Base-by-base conservation (phyloP, 2,888 invertebrate species). In the Orchesella flavescens region DNA sequence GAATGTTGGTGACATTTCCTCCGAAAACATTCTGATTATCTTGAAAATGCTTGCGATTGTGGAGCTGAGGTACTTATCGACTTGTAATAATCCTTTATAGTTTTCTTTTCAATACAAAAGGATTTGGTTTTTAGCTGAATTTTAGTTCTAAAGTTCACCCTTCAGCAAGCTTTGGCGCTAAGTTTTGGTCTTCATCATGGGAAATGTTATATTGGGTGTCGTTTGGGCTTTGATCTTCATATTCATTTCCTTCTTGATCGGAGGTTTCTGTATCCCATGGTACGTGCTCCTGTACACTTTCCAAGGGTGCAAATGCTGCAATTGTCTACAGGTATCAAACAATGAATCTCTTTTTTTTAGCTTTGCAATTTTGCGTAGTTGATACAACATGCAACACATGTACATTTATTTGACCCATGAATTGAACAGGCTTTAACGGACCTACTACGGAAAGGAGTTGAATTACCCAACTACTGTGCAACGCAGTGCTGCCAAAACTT, bases 381-480 rank as follows among this genome's bases (percentile, higher is more conserved):
- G n/a, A n/a, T n/a, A n/a, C n/a, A n/a, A n/a, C 34, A 34, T 34
- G 34, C 34, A 34, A 43, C 43, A n/a, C 49, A 69, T 69, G 53
- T 15, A 65, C 10, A 23, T 19, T 69, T 19, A 17, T 15, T n/a
- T n/a, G n/a, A 69, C 21, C 19, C 23, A 21, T 69, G 17, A 44
- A 10, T 61, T 44, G 19, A 43, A 9, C 63, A 72, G 79, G 59
- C 44, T 49, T 49, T 69, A 61, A 59, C 63, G 10, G 55, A 65
- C 0, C 23, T 43, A 1, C 44, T 79, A 7, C 34, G 15, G 34
- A 49, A 49, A 61, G 71, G 69, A n/a, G 69, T 78, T 5, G 63
- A 71, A 13, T 78, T 78, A 15, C 78, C 78, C 21, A 78, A 78
- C 34, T 69, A 19, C 9, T 78, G 78, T 59, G 55, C 68, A 7